Evolutionary conservation across 2,797 vertebrate genomes (phyloP), one percentile per base, ranked within the genome.

Genomic region (Craterocephalus amniculus): DNA sequence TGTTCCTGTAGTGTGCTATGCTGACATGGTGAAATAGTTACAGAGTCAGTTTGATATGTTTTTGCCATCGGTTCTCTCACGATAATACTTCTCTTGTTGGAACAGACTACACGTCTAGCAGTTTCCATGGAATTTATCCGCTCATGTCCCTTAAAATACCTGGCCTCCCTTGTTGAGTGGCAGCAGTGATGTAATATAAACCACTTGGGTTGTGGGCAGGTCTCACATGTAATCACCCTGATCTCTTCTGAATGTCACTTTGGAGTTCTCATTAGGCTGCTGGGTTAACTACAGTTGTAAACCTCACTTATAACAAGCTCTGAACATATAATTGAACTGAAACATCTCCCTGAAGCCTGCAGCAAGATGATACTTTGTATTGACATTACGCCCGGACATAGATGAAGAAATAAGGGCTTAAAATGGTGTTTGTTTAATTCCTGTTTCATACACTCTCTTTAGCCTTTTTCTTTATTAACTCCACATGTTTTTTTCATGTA

Each of bases 401-500:
- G 69, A 79, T 69, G 45, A 71, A 76, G 58, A 87, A 74, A 78
- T 72, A 79, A 72, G 65, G 49, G 43, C 72, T 88, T 71, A 65
- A 78, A 86, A 76, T 81, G 71, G 66, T 74, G 69, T 83, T 83
- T 70, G 66, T 76, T 79, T 85, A 52, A 78, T 84, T 88, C 81
- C 48, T 67, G 55, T 81, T 87, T 86, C 68, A 74, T 82, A 69
- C 79, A 65, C 63, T 70, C 72, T 84, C 69, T 68, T 80, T 63
- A 58, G 76, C 79, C 36, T 55, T 72, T 80, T 48, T 20, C 65
- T 87, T 88, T 88, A 91, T 90, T 83, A 74, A 68, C 81, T 90
- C 89, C 87, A 90, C 82, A 80, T 91, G 88, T 80, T 87, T 86
- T 86, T 84, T 84, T 45, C 74, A 80, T 87, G 78, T 72, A 85